These are phyloP conservation scores for Acrossocheilus fasciatus DNA, from an alignment of 2,797 vertebrate genomes.

Conservation along the genomic window DNA sequence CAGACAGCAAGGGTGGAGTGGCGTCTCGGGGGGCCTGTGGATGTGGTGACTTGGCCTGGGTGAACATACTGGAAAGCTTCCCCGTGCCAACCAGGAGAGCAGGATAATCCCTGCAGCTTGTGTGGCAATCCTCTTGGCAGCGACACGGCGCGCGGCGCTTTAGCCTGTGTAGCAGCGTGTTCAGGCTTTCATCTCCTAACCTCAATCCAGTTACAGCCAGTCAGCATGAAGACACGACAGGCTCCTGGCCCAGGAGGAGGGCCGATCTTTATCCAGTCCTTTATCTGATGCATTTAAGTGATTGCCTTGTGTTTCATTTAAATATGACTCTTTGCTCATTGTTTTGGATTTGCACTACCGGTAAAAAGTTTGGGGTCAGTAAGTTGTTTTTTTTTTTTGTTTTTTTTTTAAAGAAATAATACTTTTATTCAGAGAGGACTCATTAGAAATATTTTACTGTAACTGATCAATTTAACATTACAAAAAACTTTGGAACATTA, in stretches of 20 bases:
- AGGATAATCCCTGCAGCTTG: conserved; percentile 77
- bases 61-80: conserved; percentile 59
- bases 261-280: conserved; percentile 1
- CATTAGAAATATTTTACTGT: too few species aligned
- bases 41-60: conserved; percentile 43
- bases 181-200: conserved; percentile 69
- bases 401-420: not conserved
- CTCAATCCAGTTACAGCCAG: conserved; percentile 72
- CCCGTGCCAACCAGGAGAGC: conserved; percentile 61
- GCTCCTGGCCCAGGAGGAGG: conserved; percentile 41
- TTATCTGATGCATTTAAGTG: conserved; percentile 21
- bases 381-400: not conserved
- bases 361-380: not conserved
- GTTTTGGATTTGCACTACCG: not conserved
- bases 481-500: not conserved
- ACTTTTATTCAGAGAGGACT: not conserved
- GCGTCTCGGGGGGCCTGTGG: conserved; percentile 46
- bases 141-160: conserved; percentile 61
- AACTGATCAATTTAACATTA: too few species aligned
- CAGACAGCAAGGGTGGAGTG: conserved; percentile 52
- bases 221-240: conserved; percentile 37
- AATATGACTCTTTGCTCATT: not conserved
- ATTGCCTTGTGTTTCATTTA: not conserved
- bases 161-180: conserved; percentile 68
- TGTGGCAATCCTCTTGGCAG: conserved; percentile 77